Conservation (phyloP, 2,797 vertebrate genomes). For the Lepus oiostolus region DNA sequence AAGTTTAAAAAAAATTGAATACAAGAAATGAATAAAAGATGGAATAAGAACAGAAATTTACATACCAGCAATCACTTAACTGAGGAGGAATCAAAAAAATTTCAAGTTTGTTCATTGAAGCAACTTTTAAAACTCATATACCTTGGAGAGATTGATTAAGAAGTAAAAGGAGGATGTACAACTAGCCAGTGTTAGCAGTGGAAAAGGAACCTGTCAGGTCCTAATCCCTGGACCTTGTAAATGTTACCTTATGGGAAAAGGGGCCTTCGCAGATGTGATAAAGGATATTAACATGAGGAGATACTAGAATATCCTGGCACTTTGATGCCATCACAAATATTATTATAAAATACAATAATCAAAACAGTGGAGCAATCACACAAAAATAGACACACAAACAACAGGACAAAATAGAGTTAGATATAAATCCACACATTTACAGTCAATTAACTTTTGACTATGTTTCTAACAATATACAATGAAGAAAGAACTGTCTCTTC, state of each 20-base stretch:
- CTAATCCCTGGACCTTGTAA: neutral
- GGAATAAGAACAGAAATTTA: neutral
- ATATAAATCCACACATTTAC: neutral
- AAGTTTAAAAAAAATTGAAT: neutral
- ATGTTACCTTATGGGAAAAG: neutral
- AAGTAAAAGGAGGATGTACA: neutral
- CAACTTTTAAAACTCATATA: neutral
- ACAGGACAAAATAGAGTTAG: neutral
- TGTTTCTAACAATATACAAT: neutral
- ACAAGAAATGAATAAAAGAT: neutral
- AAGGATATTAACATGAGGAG: neutral
- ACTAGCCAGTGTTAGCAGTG: neutral
- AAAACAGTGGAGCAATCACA: no score
- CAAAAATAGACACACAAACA: neutral
- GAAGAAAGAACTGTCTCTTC: neutral
- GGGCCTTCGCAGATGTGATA: neutral
- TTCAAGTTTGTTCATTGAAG: neutral
- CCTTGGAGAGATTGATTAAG: neutral
- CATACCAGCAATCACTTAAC: neutral
- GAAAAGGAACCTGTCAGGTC: neutral
- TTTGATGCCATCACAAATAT: neutral
- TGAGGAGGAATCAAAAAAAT: neutral
- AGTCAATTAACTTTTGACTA: neutral
- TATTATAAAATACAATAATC: neutral
- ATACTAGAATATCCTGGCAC: neutral